phyloP scores from a whole-genome alignment of 2,797 vertebrate species.

The Mus minutoides region DNA sequence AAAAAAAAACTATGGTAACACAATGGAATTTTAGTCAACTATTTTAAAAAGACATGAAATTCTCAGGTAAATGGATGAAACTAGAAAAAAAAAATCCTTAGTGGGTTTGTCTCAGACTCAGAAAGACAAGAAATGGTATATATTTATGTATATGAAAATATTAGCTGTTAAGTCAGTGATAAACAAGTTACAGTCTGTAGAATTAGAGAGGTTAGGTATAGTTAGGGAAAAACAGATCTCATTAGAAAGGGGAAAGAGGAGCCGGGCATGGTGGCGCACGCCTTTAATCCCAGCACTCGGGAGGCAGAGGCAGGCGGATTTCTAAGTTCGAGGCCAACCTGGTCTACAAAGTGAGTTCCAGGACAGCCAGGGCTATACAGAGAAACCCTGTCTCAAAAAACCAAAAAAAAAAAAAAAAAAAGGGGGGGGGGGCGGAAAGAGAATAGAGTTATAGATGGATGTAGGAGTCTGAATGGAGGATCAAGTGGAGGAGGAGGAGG shows the following conservation, averaged over 20 bases:
- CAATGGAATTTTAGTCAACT: neutral
- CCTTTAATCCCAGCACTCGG: too few species aligned
- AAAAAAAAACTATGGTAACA: neutral
- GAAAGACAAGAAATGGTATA: neutral
- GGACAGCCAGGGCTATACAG: too few species aligned
- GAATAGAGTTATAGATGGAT: neutral
- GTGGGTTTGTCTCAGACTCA: neutral
- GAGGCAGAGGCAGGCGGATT: too few species aligned
- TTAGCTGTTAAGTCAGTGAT: neutral
- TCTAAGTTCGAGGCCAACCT: too few species aligned
- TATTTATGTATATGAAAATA: neutral
- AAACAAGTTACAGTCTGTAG: neutral
- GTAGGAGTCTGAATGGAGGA: neutral
- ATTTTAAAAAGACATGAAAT: neutral
- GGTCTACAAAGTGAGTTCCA: too few species aligned
- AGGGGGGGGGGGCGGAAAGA: too few species aligned
- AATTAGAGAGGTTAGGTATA: neutral
- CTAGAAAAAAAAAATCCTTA: neutral
- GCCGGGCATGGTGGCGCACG: too few species aligned
- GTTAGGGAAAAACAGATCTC: neutral
- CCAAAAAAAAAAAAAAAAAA: too few species aligned
- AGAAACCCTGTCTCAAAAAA: too few species aligned
- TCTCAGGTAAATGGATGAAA: neutral
- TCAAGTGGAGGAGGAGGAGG: neutral
- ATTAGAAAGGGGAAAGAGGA: neutral